phyloP scores from a whole-genome alignment of 2,797 vertebrate species.

The Arctocebus calabarensis region DNA sequence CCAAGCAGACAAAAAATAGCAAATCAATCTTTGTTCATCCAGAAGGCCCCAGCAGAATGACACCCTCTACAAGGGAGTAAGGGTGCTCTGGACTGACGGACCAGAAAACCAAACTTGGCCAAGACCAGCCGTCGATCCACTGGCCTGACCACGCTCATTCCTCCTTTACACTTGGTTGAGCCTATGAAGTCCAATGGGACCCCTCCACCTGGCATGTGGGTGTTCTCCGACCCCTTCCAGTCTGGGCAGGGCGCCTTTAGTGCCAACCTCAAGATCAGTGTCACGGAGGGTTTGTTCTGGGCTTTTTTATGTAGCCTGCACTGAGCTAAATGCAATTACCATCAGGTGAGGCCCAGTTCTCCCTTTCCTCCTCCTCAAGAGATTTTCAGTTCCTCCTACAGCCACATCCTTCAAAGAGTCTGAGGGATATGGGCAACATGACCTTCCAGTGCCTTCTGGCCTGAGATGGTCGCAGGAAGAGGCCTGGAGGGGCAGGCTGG shows the following conservation, averaged over 20 bases:
- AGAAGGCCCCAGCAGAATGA: conserved; percentile 77
- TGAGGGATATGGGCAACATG: neutral
- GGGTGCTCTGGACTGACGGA: conserved; percentile 74
- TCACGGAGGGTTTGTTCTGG: neutral
- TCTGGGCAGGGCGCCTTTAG: neutral
- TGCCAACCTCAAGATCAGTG: neutral
- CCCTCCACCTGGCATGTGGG: conserved; percentile 60
- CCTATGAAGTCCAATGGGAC: conserved; percentile 57
- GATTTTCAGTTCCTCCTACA: neutral
- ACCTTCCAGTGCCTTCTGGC: neutral
- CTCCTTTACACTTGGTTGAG: conserved; percentile 60
- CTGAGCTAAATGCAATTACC: neutral
- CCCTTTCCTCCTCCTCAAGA: conserved; percentile 52
- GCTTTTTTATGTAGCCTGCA: neutral
- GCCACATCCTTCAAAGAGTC: neutral
- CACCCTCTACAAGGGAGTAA: conserved; percentile 68
- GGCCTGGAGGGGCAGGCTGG: neutral
- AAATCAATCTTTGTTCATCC: conserved; percentile 76
- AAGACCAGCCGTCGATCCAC: conserved; percentile 67
- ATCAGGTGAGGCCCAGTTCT: neutral
- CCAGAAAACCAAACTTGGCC: conserved; percentile 65
- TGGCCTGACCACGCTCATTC: conserved; percentile 77
- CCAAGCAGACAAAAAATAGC: conserved; percentile 60
- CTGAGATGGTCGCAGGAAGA: neutral
- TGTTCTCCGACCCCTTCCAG: neutral